Base-by-base conservation (phyloP, 2,888 invertebrate species). In the Sericinus montela region DNA sequence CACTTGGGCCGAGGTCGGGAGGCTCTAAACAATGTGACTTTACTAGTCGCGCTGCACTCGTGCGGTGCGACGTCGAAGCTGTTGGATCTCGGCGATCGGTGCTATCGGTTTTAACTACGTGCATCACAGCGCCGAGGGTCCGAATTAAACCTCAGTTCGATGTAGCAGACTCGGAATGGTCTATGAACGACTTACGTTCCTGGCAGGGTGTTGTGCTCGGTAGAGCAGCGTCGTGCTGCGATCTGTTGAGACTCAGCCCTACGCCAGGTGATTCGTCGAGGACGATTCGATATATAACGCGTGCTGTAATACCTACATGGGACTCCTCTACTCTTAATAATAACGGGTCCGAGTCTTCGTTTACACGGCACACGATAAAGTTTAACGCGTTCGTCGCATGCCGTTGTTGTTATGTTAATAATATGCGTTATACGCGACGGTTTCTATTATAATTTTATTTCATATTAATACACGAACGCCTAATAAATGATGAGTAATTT, bases 191-290 rank as follows among this genome's bases (percentile, higher is more conserved):
- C 90, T 88, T 89, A 77, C 72, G 80, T 90, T 83, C 88, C 83
- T 81, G 90, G 87, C 90, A 83, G 89, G 90, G 90, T 90, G 87
- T 90, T 87, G 90, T 90, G 90, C 79, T 75, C 87, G 82, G 89
- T 87, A 90, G 89, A 90, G 90, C 88, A 88, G 90, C 83, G 80
- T 63, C 84, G 82, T 78, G 82, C 86, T 91, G 90, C 90, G 87
- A 91, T 90, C 89, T 86, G 86, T 90, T 91, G 90, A 91, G 90
- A 90, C 90, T 90, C 75, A 82, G 81, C 89, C 74, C 90, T 90
- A 75, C 82, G 81, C 89, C 74, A 73, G 54, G 56, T 56, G 54
- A 54, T 19, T 19, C 19, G 19, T 19, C 19, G 19, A 19, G 19
- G 19, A 19, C 19, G 19, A 19, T 19, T 19, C 19, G n/a, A n/a